phyloP scores from a whole-genome alignment of 2,888 invertebrate genomes.

The Acronicta psi region DNA sequence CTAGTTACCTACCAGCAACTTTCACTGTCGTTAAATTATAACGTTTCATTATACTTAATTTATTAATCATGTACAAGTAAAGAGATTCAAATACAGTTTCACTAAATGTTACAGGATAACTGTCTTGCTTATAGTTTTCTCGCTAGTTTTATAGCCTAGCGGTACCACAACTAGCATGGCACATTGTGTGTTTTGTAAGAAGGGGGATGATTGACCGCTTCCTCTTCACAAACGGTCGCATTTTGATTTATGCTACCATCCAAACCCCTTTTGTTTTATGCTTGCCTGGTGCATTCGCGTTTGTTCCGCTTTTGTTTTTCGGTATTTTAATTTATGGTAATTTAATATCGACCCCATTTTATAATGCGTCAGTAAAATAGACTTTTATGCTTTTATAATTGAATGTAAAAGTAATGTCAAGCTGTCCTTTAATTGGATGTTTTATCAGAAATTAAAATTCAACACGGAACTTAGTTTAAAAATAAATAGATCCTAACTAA shows the following conservation, averaged over 20 bases:
- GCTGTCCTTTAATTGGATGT: conserved; percentile 4
- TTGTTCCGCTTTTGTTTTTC: conserved; percentile 61
- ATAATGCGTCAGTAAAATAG: conserved; percentile 26
- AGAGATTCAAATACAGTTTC: too few species aligned
- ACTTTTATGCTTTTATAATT: conserved; percentile 27
- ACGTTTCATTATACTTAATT: too few species aligned
- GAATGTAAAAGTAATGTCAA: conserved; percentile 9
- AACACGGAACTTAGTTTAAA: background rate
- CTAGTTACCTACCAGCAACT: too few species aligned
- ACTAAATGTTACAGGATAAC: too few species aligned
- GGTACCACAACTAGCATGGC: conserved; percentile 56
- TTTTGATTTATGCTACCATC: conserved; percentile 75
- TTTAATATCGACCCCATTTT: conserved; percentile 61
- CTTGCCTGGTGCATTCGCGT: conserved; percentile 64
- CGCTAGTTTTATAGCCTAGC: conserved; percentile 51
- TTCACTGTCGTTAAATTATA: too few species aligned
- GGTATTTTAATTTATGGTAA: conserved; percentile 69
- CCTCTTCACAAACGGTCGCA: conserved; percentile 79
- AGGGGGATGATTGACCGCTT: conserved; percentile 86
- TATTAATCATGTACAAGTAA: too few species aligned
- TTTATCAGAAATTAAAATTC: conserved; percentile 1
- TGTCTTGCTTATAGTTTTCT: background rate
- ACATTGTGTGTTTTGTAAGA: conserved; percentile 71
- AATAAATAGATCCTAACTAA: background rate
- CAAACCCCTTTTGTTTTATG: conserved; percentile 70